phyloP scores from a whole-genome alignment of 2,113 vertebrate species.

The Hirundichthys speculiger region DNA sequence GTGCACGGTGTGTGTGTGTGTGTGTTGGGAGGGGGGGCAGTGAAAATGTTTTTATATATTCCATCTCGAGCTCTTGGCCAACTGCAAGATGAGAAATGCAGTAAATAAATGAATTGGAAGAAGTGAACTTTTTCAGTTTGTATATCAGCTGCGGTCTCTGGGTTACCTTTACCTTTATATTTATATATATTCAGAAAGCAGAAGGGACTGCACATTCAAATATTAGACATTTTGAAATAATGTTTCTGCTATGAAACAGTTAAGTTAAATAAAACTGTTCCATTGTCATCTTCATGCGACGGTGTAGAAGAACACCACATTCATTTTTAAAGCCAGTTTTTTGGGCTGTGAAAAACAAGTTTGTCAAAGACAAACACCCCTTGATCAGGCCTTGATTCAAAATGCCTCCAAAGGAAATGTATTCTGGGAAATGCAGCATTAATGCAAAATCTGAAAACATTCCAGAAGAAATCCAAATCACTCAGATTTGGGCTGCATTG shows the following conservation, averaged over 20 bases:
- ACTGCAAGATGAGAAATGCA: conserved; percentile 31
- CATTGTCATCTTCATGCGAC: not conserved
- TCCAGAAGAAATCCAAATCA: too few relatives aligned
- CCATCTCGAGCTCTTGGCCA: conserved; percentile 26
- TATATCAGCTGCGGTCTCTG: conserved; percentile 48
- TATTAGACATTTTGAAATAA: not conserved
- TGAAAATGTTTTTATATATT: conserved; percentile 48
- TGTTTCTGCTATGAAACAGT: not conserved
- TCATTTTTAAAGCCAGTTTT: too few relatives aligned
- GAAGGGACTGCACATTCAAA: not conserved
- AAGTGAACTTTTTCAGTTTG: conserved; percentile 30
- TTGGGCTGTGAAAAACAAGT: too few relatives aligned
- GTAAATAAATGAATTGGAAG: conserved; percentile 37
- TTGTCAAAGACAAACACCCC: too few relatives aligned
- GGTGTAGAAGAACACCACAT: too few relatives aligned
- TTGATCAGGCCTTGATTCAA: too few relatives aligned
- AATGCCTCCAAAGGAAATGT: too few relatives aligned
- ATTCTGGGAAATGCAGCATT: too few relatives aligned
- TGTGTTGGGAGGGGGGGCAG: conserved; percentile 26
- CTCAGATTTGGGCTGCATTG: too few relatives aligned
- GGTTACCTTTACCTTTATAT: conserved; percentile 34
- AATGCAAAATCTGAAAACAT: too few relatives aligned
- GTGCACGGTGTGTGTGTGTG: too few relatives aligned
- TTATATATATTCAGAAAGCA: too few relatives aligned
- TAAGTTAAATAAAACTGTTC: not conserved